These are phyloP conservation scores for Gobio gobio DNA, from an alignment of 2,113 vertebrate genomes.

Conservation along the genomic window DNA sequence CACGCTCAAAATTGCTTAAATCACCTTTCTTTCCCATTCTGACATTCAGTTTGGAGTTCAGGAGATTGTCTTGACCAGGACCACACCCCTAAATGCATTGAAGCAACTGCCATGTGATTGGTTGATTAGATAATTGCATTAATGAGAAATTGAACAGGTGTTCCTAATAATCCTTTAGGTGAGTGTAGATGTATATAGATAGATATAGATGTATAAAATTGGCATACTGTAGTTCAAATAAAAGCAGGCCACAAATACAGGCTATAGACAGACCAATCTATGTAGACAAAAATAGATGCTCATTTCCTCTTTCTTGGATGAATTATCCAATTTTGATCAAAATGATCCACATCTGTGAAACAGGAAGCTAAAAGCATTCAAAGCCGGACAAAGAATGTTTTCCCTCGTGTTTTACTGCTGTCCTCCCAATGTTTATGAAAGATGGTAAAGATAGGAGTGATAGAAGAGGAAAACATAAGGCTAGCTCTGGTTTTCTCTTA, in stretches of 20 bases:
- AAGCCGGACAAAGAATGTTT: neutral
- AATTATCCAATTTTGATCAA: constrained; percentile 11
- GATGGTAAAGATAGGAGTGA: constrained; percentile 43
- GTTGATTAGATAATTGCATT: no score
- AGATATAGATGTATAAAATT: neutral
- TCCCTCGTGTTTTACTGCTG: neutral
- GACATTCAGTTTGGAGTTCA: no score
- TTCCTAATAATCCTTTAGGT: no score
- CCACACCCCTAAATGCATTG: no score
- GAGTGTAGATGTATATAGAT: no score
- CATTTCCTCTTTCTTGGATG: neutral
- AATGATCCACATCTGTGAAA: constrained; percentile 6
- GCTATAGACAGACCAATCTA: neutral
- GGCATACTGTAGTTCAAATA: neutral
- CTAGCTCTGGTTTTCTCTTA: constrained; percentile 10
- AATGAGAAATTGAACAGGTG: no score
- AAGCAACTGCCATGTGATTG: no score
- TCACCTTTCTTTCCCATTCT: no score
- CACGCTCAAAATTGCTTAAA: no score
- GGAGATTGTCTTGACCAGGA: no score
- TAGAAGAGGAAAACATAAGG: constrained; percentile 15
- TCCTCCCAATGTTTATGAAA: constrained; percentile 46
- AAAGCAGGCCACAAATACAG: neutral
- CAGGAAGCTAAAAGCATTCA: constrained; percentile 3
- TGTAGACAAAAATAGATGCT: neutral